phyloP scores from a whole-genome alignment of 2,797 vertebrate genomes.

The Molothrus aeneus region DNA sequence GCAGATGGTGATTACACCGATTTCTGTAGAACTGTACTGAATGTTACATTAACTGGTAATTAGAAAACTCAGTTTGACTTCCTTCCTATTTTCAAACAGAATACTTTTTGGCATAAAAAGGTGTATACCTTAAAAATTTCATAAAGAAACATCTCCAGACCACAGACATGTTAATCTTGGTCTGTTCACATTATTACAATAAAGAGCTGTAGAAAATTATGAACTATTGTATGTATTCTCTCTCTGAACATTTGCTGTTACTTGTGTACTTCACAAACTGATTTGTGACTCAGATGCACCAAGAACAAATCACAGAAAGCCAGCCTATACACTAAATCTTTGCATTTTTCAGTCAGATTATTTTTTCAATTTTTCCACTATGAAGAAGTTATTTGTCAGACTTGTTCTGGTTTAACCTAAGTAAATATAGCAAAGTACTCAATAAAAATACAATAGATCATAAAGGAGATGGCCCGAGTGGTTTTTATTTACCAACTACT shows the following conservation, averaged over 20 bases:
- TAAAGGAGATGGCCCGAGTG: not conserved
- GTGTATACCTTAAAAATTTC: not conserved
- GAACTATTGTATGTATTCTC: not conserved
- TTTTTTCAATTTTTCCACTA: not conserved
- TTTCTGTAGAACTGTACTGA: conserved; percentile 25
- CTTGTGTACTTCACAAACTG: not conserved
- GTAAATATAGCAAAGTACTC: not conserved
- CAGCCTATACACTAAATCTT: not conserved
- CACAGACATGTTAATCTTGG: not conserved
- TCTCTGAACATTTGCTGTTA: not conserved
- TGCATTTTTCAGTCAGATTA: not conserved
- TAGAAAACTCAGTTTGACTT: conserved; percentile 18
- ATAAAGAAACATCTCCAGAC: not conserved
- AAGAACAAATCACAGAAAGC: not conserved
- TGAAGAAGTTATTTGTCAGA: not conserved
- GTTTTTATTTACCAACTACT: not conserved
- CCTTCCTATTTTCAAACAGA: not conserved
- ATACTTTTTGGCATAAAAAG: not conserved
- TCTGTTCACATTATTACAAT: not conserved
- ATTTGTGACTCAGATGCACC: not conserved
- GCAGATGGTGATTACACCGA: conserved; percentile 47
- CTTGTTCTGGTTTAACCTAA: not conserved
- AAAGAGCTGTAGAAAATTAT: not conserved
- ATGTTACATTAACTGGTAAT: conserved; percentile 25
- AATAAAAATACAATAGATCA: not conserved